These are phyloP conservation scores for Phyllostomus discolor DNA, from an alignment of 2,113 vertebrate species.

Conservation along the genomic window DNA sequence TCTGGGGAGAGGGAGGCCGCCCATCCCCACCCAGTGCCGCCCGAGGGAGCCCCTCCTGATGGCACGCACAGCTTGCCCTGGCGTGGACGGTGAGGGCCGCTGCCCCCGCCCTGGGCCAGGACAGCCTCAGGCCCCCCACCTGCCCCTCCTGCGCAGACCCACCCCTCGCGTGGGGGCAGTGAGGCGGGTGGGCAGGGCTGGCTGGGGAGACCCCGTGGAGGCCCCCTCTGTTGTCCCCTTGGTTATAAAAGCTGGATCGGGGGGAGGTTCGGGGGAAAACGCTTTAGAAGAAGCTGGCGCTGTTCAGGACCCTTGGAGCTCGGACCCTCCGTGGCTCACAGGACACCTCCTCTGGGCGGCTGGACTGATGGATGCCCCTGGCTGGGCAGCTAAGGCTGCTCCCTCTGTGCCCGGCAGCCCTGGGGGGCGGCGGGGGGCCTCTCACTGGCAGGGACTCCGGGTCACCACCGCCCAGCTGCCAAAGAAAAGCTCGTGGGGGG, in stretches of 20 bases:
- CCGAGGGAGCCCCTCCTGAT: background rate
- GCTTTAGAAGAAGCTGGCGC: background rate
- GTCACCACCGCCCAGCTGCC: background rate
- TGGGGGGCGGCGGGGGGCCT: fast-evolving
- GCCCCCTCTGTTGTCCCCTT: fast-evolving
- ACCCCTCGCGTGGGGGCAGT: background rate
- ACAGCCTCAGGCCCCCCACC: background rate
- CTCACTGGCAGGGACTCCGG: background rate
- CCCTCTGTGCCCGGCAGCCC: fast-evolving
- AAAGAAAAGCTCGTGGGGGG: background rate
- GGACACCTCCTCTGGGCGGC: fast-evolving
- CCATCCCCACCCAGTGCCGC: background rate
- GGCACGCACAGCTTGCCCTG: fast-evolving
- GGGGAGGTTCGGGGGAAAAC: background rate
- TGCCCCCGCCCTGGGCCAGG: fast-evolving
- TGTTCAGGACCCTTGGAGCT: fast-evolving
- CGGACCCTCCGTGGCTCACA: background rate
- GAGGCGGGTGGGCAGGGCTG: background rate
- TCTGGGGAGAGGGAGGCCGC: background rate
- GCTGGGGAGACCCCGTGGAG: background rate
- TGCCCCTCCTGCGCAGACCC: background rate
- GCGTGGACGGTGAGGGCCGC: fast-evolving
- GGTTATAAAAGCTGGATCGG: background rate
- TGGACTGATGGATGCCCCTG: fast-evolving
- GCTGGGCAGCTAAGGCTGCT: fast-evolving